Percentiles rank a stretch among this genome's conserved stretches.
Conservation (phyloP, 2,888 invertebrate species). For the Eulithis testata region DNA sequence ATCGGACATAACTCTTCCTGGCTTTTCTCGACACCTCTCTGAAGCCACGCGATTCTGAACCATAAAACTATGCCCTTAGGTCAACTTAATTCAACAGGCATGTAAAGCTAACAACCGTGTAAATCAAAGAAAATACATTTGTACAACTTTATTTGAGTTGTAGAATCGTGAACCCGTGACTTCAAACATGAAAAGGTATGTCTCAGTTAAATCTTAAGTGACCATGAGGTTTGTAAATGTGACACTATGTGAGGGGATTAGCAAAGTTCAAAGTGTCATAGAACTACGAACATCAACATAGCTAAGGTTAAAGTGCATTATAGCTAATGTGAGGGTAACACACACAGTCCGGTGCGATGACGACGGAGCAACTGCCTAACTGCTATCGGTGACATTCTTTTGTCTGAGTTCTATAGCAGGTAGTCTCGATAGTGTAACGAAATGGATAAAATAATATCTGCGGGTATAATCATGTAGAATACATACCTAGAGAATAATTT, state of each 20-base stretch:
- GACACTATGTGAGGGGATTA: conserved; percentile 30
- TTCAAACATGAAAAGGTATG: conserved; percentile 29
- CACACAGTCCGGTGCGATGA: conserved; percentile 9
- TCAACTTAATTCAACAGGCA: conserved; percentile 21
- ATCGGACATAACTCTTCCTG: conserved; percentile 63
- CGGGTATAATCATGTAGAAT: too few species aligned
- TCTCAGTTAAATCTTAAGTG: conserved; percentile 31
- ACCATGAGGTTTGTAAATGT: conserved; percentile 22
- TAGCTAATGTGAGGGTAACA: conserved; percentile 16
- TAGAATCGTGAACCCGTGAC: conserved; percentile 29
- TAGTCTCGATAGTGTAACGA: too few species aligned
- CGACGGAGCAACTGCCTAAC: too few species aligned
- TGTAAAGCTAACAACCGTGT: conserved; percentile 29
- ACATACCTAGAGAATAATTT: too few species aligned
- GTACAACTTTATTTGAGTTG: conserved; percentile 40
- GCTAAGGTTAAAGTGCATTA: conserved; percentile 42
- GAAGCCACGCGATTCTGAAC: conserved; percentile 42
- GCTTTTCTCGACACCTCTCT: conserved; percentile 42
- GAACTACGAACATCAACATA: conserved; percentile 41
- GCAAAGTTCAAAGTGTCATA: conserved; percentile 40
- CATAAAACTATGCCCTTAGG: conserved; percentile 34
- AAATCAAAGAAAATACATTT: conserved; percentile 39
- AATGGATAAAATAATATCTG: too few species aligned
- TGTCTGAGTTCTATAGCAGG: too few species aligned
- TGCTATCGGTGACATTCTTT: too few species aligned